Percentiles rank a stretch among this genome's conserved stretches.
phyloP scores from a whole-genome alignment of 1,140 invertebrate species.

The Cotesia glomerata region DNA sequence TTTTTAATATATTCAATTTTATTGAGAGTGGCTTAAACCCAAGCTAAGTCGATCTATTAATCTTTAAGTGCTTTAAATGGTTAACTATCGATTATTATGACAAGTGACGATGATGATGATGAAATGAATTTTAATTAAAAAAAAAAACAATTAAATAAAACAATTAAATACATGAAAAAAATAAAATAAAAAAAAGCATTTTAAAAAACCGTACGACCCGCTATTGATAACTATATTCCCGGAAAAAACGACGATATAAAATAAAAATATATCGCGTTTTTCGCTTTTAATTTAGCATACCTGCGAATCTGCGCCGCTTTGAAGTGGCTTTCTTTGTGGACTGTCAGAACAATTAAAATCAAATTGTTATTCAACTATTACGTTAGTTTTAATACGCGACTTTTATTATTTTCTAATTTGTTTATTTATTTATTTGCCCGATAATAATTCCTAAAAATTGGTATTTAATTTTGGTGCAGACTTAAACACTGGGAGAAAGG shows the following conservation, averaged over 20 bases:
- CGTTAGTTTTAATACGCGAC: neutral
- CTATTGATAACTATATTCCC: conserved; percentile 12
- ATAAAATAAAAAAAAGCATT: conserved; percentile 29
- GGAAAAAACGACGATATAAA: conserved; percentile 27
- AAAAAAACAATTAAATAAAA: conserved; percentile 27
- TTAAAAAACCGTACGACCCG: conserved; percentile 28
- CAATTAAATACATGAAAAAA: conserved; percentile 17
- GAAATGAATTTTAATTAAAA: conserved; percentile 31
- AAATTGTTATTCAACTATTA: conserved; percentile 45
- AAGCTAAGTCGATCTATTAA: conserved; percentile 29
- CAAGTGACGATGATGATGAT: conserved; percentile 17
- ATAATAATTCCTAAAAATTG: neutral
- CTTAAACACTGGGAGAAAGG: conserved; percentile 53
- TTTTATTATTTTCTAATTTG: neutral
- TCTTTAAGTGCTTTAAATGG: conserved; percentile 22
- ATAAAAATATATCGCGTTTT: conserved; percentile 43
- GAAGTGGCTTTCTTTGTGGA: conserved; percentile 58
- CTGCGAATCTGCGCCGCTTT: conserved; percentile 59
- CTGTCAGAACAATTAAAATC: conserved; percentile 59
- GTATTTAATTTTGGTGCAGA: conserved; percentile 29
- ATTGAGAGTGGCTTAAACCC: conserved; percentile 35
- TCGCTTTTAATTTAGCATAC: conserved; percentile 49
- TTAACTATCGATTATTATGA: conserved; percentile 19
- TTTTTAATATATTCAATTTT: neutral
- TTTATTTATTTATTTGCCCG: neutral